These are phyloP conservation scores for Noctuana brunneofusca DNA, from an alignment of 2,888 invertebrate genomes.

Conservation along the genomic window DNA sequence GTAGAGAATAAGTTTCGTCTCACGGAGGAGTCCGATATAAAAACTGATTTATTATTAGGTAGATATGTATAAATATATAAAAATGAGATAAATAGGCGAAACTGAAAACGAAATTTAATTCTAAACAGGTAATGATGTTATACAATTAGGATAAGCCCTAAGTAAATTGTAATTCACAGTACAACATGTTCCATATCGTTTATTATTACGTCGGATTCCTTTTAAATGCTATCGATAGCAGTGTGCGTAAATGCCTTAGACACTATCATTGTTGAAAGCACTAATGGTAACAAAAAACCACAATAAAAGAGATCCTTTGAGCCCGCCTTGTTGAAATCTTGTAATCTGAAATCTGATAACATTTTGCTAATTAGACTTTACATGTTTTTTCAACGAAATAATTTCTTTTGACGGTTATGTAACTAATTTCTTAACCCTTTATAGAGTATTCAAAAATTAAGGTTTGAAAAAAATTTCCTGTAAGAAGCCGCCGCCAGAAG, in stretches of 20 bases:
- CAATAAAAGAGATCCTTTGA: conserved; percentile 53
- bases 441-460: conserved; percentile 7
- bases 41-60: too few species aligned
- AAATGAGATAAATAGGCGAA: too few species aligned
- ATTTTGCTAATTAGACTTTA: conserved; percentile 38
- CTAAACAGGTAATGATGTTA: too few species aligned
- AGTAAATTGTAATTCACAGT: too few species aligned
- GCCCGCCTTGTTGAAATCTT: conserved; percentile 70
- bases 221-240: too few species aligned
- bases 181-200: too few species aligned
- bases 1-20: not conserved
- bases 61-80: too few species aligned
- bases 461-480: not conserved
- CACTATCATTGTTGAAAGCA: conserved; percentile 35
- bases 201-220: too few species aligned
- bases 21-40: not conserved
- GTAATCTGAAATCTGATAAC: conserved; percentile 79
- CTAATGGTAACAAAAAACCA: conserved; percentile 58
- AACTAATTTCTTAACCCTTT: not conserved
- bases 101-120: too few species aligned
- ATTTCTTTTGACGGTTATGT: conserved; percentile 8
- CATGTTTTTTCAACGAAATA: conserved; percentile 15
- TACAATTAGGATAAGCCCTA: too few species aligned
- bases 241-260: conserved; percentile 11
- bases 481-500: not conserved